Conservation (phyloP, 2,113 vertebrate species). For the Microcebus murinus region DNA sequence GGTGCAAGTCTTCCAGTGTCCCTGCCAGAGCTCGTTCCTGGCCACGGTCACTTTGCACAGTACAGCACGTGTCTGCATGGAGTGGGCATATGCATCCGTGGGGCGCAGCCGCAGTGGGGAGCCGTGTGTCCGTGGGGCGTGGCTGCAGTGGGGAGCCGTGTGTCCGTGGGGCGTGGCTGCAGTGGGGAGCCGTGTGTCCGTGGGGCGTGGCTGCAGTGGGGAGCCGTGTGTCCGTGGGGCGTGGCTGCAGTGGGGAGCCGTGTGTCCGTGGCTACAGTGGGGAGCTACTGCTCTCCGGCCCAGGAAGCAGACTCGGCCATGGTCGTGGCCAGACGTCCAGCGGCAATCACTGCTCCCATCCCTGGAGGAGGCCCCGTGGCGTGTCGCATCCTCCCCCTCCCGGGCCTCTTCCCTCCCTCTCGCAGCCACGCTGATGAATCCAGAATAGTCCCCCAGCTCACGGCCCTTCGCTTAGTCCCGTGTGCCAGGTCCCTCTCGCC, state of each 20-base stretch:
- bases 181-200: too few relatives aligned
- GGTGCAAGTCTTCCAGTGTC: rapidly evolving
- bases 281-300: not conserved
- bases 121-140: too few relatives aligned
- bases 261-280: too few relatives aligned
- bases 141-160: too few relatives aligned
- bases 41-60: not conserved
- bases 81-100: too few relatives aligned
- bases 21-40: not conserved
- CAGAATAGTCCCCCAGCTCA: not conserved
- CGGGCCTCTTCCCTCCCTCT: rapidly evolving
- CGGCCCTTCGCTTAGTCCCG: not conserved
- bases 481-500: not conserved
- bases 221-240: too few relatives aligned
- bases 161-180: rapidly evolving
- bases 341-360: not conserved
- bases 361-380: not conserved
- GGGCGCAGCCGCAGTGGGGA: too few relatives aligned
- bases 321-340: not conserved
- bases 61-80: too few relatives aligned
- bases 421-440: not conserved
- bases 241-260: too few relatives aligned
- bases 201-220: too few relatives aligned
- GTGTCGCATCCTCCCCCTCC: rapidly evolving
- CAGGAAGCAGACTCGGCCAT: not conserved